A percentile compares a stretch with the other conserved stretches of the same genome.
phyloP scores from a whole-genome alignment of 2,888 invertebrate genomes.

The Lepetodrilus schrolli region DNA sequence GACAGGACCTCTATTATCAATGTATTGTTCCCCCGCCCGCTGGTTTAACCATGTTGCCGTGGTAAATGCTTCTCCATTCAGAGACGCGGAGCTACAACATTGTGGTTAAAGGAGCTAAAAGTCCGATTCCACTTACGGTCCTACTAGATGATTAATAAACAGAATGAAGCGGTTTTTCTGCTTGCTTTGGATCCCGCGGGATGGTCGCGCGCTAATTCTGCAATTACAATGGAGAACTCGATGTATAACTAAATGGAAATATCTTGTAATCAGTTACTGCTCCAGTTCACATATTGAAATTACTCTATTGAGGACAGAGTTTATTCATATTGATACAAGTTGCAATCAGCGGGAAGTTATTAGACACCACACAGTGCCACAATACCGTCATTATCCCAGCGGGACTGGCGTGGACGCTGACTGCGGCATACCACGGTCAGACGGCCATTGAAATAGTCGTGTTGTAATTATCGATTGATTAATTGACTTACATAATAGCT shows the following conservation, averaged over 20 bases:
- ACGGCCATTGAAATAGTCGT: background rate
- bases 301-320: slow-evolving; percentile 14
- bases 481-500: slow-evolving; percentile 22
- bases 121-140: slow-evolving; percentile 2
- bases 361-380: slow-evolving; percentile 25
- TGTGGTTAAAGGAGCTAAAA: background rate
- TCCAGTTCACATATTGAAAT: slow-evolving; percentile 23
- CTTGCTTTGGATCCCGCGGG: slow-evolving; percentile 20
- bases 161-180: slow-evolving; percentile 17
- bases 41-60: no score
- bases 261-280: slow-evolving; percentile 21
- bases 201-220: background rate
- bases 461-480: slow-evolving; percentile 18
- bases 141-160: slow-evolving; percentile 21
- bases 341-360: slow-evolving; percentile 33
- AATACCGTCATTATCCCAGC: background rate
- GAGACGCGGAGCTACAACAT: background rate
- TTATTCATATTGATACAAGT: slow-evolving; percentile 34
- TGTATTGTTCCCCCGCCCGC: no score
- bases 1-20: no score
- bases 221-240: slow-evolving; percentile 8
- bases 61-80: slow-evolving; percentile 6
- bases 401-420: background rate
- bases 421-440: background rate
- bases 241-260: slow-evolving; percentile 23